phyloP scores from a whole-genome alignment of 2,113 vertebrate species.

The Menura novaehollandiae region DNA sequence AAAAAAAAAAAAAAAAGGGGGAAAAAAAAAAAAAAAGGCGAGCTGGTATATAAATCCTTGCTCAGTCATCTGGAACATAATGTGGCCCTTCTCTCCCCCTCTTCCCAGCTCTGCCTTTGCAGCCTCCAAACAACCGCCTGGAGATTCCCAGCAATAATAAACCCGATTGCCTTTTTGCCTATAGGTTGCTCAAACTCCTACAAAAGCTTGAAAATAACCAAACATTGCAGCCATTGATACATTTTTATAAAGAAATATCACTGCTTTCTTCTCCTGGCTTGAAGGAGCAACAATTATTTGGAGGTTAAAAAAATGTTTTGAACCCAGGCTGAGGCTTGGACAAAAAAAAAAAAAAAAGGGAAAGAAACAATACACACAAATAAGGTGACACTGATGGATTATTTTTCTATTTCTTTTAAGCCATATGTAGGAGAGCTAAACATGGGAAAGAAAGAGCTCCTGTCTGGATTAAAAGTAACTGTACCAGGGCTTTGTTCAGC shows the following conservation, averaged over 20 bases:
- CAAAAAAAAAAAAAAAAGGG: not conserved
- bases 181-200: constrained; percentile 75
- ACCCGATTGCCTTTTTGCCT: constrained; percentile 83
- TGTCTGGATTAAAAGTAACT: constrained; percentile 6
- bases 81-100: constrained; percentile 66
- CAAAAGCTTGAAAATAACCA: constrained; percentile 35
- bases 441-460: not conserved
- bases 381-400: constrained; percentile 19
- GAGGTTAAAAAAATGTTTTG: constrained; percentile 30
- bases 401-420: not conserved
- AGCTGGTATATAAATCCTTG: constrained; percentile 77
- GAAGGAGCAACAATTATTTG: constrained; percentile 11
- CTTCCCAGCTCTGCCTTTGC: constrained; percentile 68
- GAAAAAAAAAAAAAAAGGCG: constrained; percentile 19
- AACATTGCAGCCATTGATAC: constrained; percentile 13
- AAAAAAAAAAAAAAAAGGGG: not conserved
- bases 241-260: constrained; percentile 27
- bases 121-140: constrained; percentile 79
- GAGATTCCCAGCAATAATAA: constrained; percentile 84
- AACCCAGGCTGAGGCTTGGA: not conserved
- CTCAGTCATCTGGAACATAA: constrained; percentile 82
- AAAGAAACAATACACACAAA: not conserved
- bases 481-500: not conserved
- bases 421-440: not conserved
- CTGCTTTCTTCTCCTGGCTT: not conserved